Base-by-base conservation (phyloP, 2,888 invertebrate genomes). In the Hirtodrosophila duncani region DNA sequence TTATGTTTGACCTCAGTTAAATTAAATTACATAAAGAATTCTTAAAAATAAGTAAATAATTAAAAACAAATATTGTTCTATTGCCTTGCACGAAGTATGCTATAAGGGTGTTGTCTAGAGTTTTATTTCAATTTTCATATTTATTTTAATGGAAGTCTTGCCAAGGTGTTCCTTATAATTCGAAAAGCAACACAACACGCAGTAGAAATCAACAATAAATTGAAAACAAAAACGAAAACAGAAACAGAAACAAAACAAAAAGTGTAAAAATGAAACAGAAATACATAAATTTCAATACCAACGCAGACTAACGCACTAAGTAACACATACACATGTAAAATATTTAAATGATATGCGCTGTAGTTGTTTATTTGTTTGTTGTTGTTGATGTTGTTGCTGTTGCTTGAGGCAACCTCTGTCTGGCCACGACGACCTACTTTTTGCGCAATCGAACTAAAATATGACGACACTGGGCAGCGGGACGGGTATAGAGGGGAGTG, bases 381-480 rank as follows among this genome's bases (percentile, higher is more conserved):
- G 23, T 23, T 41, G n/a, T 63, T 44, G 33, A 24, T 33, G 29
- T 45, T 48, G 34, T 26, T 36, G 23, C 39, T 50, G 20, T 29
- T 53, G 21, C 37, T 61, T 20, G 34, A 43, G 42, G 53, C 61
- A 51, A 68, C 59, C 52, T 56, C 48, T 46, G 71, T 63, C 75
- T 68, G 68, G 71, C 68, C 71, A 42, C 74, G 52, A 53, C 75
- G 75, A 75, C 80, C 75, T 77, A 75, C 80, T 71, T 75, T 75
- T 67, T 65, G 72, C 77, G 62, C 62, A 62, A 71, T 69, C 72
- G 60, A 71, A 75, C 68, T 61, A 58, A 71, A 66, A 38, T 49
- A 49, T 74, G 72, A 62, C 34, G 71, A 63, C 56, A 48, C 51
- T 31, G 52, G 51, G 27, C 26, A 24, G 21, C 17, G 17, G 33